A percentile compares a stretch with the other conserved stretches of the same genome.
Evolutionary conservation across 2,888 invertebrate species (phyloP).

Genomic region (Noctua janthe): DNA sequence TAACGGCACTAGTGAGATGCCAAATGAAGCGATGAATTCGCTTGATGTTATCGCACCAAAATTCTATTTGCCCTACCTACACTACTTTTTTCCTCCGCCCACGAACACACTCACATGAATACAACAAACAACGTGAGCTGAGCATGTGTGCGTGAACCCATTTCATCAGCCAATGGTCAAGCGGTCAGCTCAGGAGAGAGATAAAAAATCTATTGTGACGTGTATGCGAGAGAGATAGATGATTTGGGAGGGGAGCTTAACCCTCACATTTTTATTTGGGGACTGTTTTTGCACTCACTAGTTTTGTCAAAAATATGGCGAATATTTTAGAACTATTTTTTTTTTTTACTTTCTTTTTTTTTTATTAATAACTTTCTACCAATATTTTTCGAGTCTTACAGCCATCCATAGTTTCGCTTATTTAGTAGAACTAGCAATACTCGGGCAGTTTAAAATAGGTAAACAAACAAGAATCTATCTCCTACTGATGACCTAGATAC

Average conservation of each 20-base stretch:
- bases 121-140: constrained; percentile 14
- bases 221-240: constrained; percentile 58
- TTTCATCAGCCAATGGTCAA: constrained; percentile 85
- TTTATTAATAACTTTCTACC: background rate
- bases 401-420: background rate
- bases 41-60: constrained; percentile 14
- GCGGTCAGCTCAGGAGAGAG: constrained; percentile 80
- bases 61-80: constrained; percentile 28
- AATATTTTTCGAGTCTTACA: too few species aligned
- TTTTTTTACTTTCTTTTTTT: background rate
- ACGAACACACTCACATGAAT: constrained; percentile 21
- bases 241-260: constrained; percentile 56
- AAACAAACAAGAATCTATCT: background rate
- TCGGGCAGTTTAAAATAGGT: background rate
- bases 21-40: background rate
- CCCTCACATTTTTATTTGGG: constrained; percentile 61
- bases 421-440: background rate
- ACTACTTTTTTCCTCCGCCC: constrained; percentile 60
- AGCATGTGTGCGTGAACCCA: constrained; percentile 60
- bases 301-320: constrained; percentile 25
- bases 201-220: constrained; percentile 56
- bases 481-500: background rate
- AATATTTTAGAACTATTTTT: constrained; percentile 11
- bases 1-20: too few species aligned
- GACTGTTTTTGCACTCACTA: constrained; percentile 51